A percentile compares a stretch with the other conserved stretches of the same genome.
Conservation (phyloP, 2,113 vertebrate genomes). For the Scomber japonicus region DNA sequence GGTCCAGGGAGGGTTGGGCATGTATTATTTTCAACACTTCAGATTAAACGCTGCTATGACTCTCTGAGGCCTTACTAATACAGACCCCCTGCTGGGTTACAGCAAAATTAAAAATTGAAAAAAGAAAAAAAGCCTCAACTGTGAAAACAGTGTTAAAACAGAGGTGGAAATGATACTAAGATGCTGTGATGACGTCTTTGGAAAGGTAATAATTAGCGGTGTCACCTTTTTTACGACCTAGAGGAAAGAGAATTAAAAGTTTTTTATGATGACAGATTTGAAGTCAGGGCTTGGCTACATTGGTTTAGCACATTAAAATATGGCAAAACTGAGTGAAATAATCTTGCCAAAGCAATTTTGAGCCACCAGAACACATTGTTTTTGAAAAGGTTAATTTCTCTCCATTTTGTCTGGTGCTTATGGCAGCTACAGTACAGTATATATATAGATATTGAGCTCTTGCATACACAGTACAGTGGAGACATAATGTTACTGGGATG, state of each 20-base stretch:
- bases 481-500: neutral
- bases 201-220: conserved; percentile 57
- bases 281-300: conserved; percentile 60
- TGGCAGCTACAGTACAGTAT: neutral
- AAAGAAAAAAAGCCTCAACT: conserved; percentile 23
- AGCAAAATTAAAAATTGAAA: conserved; percentile 56
- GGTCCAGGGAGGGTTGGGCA: conserved; percentile 58
- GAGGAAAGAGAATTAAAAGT: conserved; percentile 59
- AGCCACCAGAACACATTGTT: conserved; percentile 45
- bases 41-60: conserved; percentile 66
- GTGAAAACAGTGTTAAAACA: conserved; percentile 52
- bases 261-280: conserved; percentile 56
- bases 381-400: conserved; percentile 35
- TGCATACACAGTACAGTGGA: neutral
- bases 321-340: conserved; percentile 19
- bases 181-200: conserved; percentile 68
- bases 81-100: conserved; percentile 70
- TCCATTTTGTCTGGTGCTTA: conserved; percentile 2
- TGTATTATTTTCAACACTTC: conserved; percentile 77
- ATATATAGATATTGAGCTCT: neutral
- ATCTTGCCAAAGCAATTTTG: conserved; percentile 48
- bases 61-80: conserved; percentile 66
- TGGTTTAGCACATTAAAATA: conserved; percentile 60
- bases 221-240: conserved; percentile 61
- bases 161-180: conserved; percentile 66